Evolutionary conservation across 1,140 invertebrate genomes (phyloP).

Genomic region (Euwallacea fornicatus): DNA sequence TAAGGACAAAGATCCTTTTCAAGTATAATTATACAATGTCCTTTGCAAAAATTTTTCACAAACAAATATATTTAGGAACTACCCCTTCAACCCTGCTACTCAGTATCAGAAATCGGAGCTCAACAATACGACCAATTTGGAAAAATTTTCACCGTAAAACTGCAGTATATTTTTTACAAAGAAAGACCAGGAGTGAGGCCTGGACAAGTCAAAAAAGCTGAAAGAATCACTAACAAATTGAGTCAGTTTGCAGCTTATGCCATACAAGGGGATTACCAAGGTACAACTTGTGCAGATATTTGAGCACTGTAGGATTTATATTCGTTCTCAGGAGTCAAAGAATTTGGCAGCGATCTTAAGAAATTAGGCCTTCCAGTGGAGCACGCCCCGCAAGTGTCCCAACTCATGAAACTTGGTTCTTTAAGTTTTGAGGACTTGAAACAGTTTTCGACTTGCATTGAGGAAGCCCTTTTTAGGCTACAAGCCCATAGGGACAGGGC

Average conservation of each 20-base stretch:
- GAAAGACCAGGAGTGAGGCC: constrained; percentile 95
- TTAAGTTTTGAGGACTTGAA: constrained; percentile 88
- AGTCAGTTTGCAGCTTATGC: constrained; percentile 93
- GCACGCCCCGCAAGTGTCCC: constrained; percentile 94
- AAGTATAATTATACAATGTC: constrained; percentile 8
- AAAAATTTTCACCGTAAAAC: constrained; percentile 98
- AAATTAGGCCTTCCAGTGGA: constrained; percentile 95
- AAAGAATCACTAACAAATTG: constrained; percentile 85
- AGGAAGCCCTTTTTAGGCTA: constrained; percentile 87
- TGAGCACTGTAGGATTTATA: not conserved
- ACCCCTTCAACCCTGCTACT: constrained; percentile 90
- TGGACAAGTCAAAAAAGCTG: constrained; percentile 93
- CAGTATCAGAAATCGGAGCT: constrained; percentile 87
- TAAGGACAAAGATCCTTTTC: constrained; percentile 85
- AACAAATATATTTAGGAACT: constrained; percentile 67
- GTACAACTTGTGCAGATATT: constrained; percentile 45
- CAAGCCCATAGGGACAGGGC: constrained; percentile 84
- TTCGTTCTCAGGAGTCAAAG: constrained; percentile 62
- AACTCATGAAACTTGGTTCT: constrained; percentile 94
- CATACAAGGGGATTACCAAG: constrained; percentile 91
- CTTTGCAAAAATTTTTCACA: not conserved
- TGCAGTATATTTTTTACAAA: constrained; percentile 98
- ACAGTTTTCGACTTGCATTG: constrained; percentile 84
- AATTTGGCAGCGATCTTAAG: constrained; percentile 88
- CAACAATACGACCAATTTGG: constrained; percentile 98